Conservation (phyloP, 1,140 invertebrate genomes). For the Polypedilum pembai region DNA sequence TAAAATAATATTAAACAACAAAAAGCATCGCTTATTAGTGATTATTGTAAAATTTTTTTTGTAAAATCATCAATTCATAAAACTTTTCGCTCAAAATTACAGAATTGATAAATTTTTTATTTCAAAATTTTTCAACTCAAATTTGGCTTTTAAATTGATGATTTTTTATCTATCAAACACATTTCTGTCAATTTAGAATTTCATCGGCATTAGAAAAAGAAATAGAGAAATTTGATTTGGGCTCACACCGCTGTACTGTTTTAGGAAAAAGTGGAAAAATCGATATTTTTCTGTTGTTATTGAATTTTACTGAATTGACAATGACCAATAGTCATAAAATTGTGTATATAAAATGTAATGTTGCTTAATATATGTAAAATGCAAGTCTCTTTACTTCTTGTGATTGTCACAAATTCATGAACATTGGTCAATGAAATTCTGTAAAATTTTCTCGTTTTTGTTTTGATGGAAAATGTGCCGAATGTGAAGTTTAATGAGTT, state of each 20-base stretch:
- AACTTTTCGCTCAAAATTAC: not conserved
- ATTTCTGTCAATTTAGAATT: too few species aligned
- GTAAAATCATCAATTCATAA: not conserved
- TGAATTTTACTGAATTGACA: slow-evolving; percentile 23
- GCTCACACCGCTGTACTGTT: not conserved
- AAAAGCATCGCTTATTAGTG: too few species aligned
- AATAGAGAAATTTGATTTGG: slow-evolving; percentile 31
- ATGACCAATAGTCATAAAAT: slow-evolving; percentile 23
- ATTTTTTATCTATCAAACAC: too few species aligned
- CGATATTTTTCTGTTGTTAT: not conserved
- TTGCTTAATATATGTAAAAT: not conserved
- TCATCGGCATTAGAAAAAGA: too few species aligned
- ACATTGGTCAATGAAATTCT: slow-evolving; percentile 26
- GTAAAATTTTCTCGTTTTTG: slow-evolving; percentile 3
- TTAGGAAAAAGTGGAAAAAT: slow-evolving; percentile 21
- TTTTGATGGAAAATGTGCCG: slow-evolving; percentile 15
- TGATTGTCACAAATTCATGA: not conserved
- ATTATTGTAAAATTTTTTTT: too few species aligned
- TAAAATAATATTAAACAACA: too few species aligned
- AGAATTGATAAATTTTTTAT: slow-evolving; percentile 21
- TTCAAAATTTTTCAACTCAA: slow-evolving; percentile 29
- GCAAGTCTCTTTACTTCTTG: not conserved
- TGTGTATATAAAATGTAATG: not conserved
- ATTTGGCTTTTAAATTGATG: slow-evolving; percentile 19
- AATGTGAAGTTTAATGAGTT: slow-evolving; percentile 23